A percentile compares a stretch with the other conserved stretches of the same genome.
Conservation (phyloP, 2,113 vertebrate genomes). For the Thymallus thymallus region DNA sequence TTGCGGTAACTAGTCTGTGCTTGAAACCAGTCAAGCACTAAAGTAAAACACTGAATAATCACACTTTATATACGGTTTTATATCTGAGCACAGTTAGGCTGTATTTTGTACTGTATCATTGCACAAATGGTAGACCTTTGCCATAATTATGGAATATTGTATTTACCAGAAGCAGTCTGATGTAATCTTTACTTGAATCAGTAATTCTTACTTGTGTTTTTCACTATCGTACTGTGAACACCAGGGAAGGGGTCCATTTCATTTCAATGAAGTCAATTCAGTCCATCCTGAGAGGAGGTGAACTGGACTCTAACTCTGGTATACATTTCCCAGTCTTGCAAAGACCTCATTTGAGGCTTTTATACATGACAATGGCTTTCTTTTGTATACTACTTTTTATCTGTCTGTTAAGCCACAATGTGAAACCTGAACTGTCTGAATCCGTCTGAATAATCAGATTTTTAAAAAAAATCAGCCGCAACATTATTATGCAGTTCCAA, state of each 20-base stretch:
- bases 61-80: slow-evolving; percentile 12
- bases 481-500: slow-evolving; percentile 30
- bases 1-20: slow-evolving; percentile 49
- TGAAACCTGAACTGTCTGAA: slow-evolving; percentile 54
- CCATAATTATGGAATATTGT: background rate
- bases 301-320: background rate
- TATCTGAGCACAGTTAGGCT: slow-evolving; percentile 35
- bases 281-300: background rate
- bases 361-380: slow-evolving; percentile 9
- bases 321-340: background rate
- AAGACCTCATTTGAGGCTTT: background rate
- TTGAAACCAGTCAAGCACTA: slow-evolving; percentile 82
- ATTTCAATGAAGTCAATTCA: no score
- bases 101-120: slow-evolving; percentile 44
- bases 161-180: background rate
- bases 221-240: background rate
- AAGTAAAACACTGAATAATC: slow-evolving; percentile 66
- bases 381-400: slow-evolving; percentile 28
- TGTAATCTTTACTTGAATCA: background rate
- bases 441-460: slow-evolving; percentile 33
- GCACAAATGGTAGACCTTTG: slow-evolving; percentile 34
- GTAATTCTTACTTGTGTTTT: background rate
- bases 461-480: slow-evolving; percentile 37
- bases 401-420: slow-evolving; percentile 1
- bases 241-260: no score